Evolutionary conservation across 2,888 invertebrate species (phyloP), one percentile per base, ranked within the genome.

Genomic region (Helleia helle): DNA sequence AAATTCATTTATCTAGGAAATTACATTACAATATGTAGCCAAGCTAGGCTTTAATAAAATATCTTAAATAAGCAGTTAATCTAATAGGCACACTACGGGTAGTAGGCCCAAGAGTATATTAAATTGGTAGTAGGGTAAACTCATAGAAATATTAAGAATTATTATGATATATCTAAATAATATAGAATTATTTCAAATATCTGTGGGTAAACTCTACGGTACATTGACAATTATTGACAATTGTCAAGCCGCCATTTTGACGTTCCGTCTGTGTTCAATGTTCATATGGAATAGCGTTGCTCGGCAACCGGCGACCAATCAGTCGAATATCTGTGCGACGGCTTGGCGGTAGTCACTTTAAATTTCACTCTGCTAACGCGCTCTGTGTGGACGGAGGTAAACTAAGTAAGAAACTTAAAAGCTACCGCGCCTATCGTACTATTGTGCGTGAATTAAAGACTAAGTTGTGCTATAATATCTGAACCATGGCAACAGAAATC

Each of bases 401-500:
- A 55, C 46, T 53, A 51, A 31, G 17, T 25, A 11, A 25, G 11
- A 17, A 30, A 31, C 24, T 12, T 30, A 30, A 13, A 31, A 31
- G 31, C 31, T 18, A 34, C 8, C 31, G 31, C 25, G 28, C 25
- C 51, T n/a, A n/a, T n/a, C n/a, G n/a, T n/a, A n/a, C n/a, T n/a
- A 45, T 47, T 55, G 64, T 62, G 64, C 49, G 58, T 63, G 55
- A 50, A 51, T 46, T 50, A 46, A 48, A 50, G 47, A 49, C 44
- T 49, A 47, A 49, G 25, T 48, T 55, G 50, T 59, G 56, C 31
- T 42, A 47, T 51, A 47, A 40, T 47, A 37, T 41, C 44, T 44
- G 44, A 62, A 86, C 71, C 71, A 93, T 93, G 93, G 90, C 93
- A 60, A 90, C 91, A 56, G 93, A 93, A 87, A 90, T 90, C 58